Percentiles rank a stretch among this genome's conserved stretches.
Conservation (phyloP, 2,797 vertebrate genomes). For the Orientallactaga sibirica region DNA sequence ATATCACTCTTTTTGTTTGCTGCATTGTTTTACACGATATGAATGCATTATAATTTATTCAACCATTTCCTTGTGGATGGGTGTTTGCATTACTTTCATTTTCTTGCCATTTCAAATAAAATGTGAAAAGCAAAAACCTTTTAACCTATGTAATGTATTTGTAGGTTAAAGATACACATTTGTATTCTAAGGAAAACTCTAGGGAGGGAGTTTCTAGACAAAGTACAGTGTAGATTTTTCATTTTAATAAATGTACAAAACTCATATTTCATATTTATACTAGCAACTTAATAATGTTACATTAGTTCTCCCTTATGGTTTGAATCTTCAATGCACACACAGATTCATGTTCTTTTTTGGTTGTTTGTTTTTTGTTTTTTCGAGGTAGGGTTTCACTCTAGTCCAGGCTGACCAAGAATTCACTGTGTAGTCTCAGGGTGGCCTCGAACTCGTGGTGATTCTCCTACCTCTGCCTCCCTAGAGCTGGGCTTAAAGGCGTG, state of each 20-base stretch:
- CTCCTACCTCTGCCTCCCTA: too few species aligned
- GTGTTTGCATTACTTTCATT: background rate
- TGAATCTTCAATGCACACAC: background rate
- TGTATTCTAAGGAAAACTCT: background rate
- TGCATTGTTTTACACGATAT: background rate
- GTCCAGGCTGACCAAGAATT: too few species aligned
- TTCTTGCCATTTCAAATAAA: constrained; percentile 27
- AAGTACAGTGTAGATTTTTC: background rate
- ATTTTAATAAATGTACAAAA: background rate
- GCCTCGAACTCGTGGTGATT: too few species aligned
- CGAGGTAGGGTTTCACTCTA: too few species aligned
- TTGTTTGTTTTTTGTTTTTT: too few species aligned
- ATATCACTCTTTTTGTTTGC: background rate
- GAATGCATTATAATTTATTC: background rate
- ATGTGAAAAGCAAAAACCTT: background rate
- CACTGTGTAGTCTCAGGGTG: too few species aligned
- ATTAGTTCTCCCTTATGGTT: background rate
- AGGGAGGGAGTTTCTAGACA: background rate
- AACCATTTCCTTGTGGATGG: background rate
- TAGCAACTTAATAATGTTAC: background rate
- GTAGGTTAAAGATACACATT: background rate
- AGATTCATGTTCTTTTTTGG: background rate
- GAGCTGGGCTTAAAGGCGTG: too few species aligned
- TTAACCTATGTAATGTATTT: background rate
- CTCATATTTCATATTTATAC: background rate